Evolutionary conservation across 2,888 invertebrate genomes (phyloP), one percentile per base, ranked within the genome.

Genomic region (Nomada lathburiana): DNA sequence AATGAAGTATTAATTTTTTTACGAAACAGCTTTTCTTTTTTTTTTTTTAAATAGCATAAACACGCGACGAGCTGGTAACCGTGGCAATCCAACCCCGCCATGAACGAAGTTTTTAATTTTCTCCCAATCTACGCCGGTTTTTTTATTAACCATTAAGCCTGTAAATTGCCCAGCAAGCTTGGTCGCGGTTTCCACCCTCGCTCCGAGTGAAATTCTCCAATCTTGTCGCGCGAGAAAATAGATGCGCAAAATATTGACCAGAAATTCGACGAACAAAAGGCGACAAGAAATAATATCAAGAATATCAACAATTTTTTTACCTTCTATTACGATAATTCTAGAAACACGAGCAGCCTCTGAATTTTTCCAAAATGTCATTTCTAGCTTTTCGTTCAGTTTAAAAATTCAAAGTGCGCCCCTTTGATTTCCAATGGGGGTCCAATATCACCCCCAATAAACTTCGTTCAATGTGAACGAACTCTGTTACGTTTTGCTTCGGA

Each of bases 71-170:
- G 2, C 36, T 7, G 2, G 16, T 10, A 23, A 26, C 70, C 63
- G 53, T 53, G 4, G 83, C 74, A 85, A 86, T 86, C 71, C 71
- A 78, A 70, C 20, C 23, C 7, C 13, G 44, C 16, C 70, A 60
- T 29, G 52, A 62, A 42, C 44, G 75, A 62, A 76, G 82, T 85
- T 88, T 86, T 85, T 86, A 76, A 88, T 88, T 88, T 86, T 59
- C 63, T 44, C 26, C 72, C 85, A 88, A 88, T 83, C 74, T 81
- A 60, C 72, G 44, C 16, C 23, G 50, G 67, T 76, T 86, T 85
- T 86, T 85, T 83, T 81, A 78, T 82, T 83, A 82, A 80, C 72
- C 81, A 83, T 85, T 82, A 86, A 42, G n/a, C 18, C 72, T n/a
- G 62, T 10, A 82, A 84, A 87, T 87, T 87, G 69, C 47, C 16